Conservation (phyloP, 2,113 vertebrate genomes). For the Aplodontia rufa region DNA sequence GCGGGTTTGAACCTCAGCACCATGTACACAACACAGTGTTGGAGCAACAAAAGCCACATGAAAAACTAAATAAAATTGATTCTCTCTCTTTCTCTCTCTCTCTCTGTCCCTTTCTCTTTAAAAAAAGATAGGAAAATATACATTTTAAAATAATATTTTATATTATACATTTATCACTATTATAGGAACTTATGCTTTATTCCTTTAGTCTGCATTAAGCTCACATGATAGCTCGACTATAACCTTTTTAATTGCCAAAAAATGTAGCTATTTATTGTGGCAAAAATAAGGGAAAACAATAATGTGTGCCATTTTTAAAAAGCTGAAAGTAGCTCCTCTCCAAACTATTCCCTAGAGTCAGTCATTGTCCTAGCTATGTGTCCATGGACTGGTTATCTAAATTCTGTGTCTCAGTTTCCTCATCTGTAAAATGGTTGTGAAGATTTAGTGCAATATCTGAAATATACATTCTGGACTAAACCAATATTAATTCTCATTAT, state of each 20-base stretch:
- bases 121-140: neutral
- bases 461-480: neutral
- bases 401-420: constrained; percentile 16
- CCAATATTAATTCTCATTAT: neutral
- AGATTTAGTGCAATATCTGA: neutral
- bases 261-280: constrained; percentile 21
- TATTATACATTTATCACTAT: neutral
- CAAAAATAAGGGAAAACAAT: neutral
- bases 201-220: constrained; percentile 28
- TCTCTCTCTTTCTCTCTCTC: too few species aligned
- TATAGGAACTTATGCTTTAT: neutral
- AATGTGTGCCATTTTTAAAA: neutral
- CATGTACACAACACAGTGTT: too few species aligned
- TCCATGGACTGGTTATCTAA: neutral
- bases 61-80: too few species aligned
- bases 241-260: constrained; percentile 28
- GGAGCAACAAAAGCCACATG: too few species aligned
- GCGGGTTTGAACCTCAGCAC: too few species aligned
- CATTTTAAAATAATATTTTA: constrained; percentile 29
- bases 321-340: neutral
- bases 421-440: neutral
- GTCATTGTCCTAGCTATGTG: neutral
- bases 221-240: neutral
- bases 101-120: too few species aligned
- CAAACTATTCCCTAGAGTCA: neutral